These are phyloP conservation scores for Psilopsiagon aymara DNA, from an alignment of 2,113 vertebrate genomes.

Conservation along the genomic window DNA sequence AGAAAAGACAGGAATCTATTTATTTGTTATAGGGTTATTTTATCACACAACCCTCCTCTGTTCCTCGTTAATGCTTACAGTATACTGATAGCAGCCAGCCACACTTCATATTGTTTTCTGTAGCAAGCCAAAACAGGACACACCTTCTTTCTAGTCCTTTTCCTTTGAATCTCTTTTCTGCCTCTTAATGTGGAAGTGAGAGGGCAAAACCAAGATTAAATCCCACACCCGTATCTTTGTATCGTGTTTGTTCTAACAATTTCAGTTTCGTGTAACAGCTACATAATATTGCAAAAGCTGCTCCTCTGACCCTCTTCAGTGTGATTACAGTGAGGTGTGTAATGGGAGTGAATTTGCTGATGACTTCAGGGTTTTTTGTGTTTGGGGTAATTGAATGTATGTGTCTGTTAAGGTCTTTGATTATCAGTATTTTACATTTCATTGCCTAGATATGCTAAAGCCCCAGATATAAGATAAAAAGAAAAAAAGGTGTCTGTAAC, in stretches of 20 bases:
- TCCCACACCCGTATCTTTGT: fast-evolving
- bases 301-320: not conserved
- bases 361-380: not conserved
- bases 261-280: not conserved
- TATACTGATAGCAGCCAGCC: not conserved
- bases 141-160: not conserved
- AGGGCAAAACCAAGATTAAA: not conserved
- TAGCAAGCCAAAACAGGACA: not conserved
- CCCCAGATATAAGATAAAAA: not conserved
- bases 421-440: not conserved
- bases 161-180: not conserved
- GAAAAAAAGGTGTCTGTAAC: not conserved
- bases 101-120: not conserved
- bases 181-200: not conserved
- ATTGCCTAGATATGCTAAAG: not conserved
- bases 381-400: not conserved
- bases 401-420: not conserved
- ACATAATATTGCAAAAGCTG: not conserved
- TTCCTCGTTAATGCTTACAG: not conserved
- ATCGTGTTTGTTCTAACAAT: fast-evolving
- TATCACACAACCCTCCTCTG: not conserved
- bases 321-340: not conserved
- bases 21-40: not conserved
- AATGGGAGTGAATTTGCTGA: not conserved
- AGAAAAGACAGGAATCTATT: not conserved